A percentile compares a stretch with the other conserved stretches of the same genome.
phyloP scores from a whole-genome alignment of 92 coral and sea anemone species.

The Plumapathes pennacea region DNA sequence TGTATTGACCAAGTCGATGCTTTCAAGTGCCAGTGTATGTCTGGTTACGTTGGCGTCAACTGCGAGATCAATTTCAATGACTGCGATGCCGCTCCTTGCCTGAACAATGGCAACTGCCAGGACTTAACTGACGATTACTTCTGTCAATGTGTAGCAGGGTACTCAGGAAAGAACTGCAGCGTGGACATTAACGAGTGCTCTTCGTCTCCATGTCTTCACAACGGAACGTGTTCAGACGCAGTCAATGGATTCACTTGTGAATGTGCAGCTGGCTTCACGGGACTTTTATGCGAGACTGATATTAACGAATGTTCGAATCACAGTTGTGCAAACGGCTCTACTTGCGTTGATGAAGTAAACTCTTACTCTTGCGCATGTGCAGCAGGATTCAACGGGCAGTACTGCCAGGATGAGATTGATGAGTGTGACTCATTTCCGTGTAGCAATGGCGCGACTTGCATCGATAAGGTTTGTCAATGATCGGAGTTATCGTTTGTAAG shows the following conservation, averaged over 20 bases:
- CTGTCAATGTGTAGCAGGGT: conserved; percentile 27
- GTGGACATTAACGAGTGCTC: conserved; percentile 32
- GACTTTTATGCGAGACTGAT: conserved; percentile 18
- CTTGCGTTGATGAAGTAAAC: conserved; percentile 35
- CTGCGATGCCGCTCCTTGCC: conserved; percentile 34
- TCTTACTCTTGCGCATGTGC: conserved; percentile 20
- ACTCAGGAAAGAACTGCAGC: conserved; percentile 38
- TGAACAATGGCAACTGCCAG: conserved; percentile 25
- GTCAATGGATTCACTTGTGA: conserved; percentile 28
- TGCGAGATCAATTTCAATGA: conserved; percentile 22
- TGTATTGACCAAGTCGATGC: conserved; percentile 29
- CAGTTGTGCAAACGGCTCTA: conserved; percentile 4
- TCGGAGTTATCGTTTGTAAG: too few species aligned
- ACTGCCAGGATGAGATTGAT: conserved; percentile 18
- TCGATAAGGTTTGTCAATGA: conserved; percentile 42
- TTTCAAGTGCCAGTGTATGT: conserved; percentile 18
- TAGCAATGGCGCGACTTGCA: conserved; percentile 28
- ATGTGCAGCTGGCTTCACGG: conserved; percentile 39
- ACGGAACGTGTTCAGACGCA: conserved; percentile 34
- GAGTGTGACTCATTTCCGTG: conserved; percentile 51
- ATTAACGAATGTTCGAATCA: conserved; percentile 31
- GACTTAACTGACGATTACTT: conserved; percentile 10
- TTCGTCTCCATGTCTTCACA: conserved; percentile 20
- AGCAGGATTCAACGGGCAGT: conserved; percentile 16
- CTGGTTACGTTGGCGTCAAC: conserved; percentile 23